These are phyloP conservation scores for Nomada hirtipes DNA, from an alignment of 2,888 invertebrate genomes.

Conservation along the genomic window DNA sequence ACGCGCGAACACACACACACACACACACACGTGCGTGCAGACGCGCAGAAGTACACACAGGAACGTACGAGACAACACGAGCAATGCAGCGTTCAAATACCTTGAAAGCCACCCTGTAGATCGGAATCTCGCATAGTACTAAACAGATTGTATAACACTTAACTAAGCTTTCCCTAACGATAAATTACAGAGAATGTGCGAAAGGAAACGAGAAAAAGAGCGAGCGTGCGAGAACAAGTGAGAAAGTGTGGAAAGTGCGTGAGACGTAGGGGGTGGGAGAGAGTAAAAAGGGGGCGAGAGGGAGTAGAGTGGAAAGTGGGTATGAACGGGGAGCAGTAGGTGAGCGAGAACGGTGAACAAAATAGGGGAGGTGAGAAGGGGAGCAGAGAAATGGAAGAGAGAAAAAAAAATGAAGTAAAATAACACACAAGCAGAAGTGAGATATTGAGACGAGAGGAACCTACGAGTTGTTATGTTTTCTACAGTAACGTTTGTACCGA, in stretches of 20 bases:
- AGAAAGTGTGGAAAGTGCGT: background rate
- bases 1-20: background rate
- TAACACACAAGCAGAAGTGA: constrained; percentile 62
- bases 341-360: too few species aligned
- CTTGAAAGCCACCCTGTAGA: constrained; percentile 69
- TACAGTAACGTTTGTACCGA: constrained; percentile 84
- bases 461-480: constrained; percentile 83
- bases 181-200: constrained; percentile 56
- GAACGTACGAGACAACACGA: constrained; percentile 39
- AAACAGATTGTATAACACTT: constrained; percentile 72
- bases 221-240: constrained; percentile 18
- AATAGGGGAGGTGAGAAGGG: too few species aligned
- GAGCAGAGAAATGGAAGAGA: too few species aligned
- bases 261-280: background rate
- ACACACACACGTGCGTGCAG: background rate
- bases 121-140: constrained; percentile 72
- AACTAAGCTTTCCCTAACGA: constrained; percentile 80
- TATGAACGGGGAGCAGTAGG: too few species aligned
- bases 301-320: background rate
- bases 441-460: constrained; percentile 68
- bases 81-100: constrained; percentile 67
- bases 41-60: constrained; percentile 14
- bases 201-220: constrained; percentile 41
- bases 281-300: background rate
- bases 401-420: constrained; percentile 25